Conservation (phyloP, 2,888 invertebrate genomes). For the Orchestes rusci region DNA sequence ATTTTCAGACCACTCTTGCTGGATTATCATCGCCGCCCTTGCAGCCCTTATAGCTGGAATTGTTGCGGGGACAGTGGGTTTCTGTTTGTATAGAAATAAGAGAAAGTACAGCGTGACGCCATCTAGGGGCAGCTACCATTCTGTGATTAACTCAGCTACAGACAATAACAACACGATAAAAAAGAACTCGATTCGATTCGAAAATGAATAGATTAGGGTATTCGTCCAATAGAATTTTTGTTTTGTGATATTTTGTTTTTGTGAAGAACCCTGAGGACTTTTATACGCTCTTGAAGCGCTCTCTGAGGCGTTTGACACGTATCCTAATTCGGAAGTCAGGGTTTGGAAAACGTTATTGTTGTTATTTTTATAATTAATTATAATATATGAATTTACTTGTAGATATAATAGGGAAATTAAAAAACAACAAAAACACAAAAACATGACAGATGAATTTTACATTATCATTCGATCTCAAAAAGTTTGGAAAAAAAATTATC, state of each 20-base stretch:
- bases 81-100: slow-evolving; percentile 25
- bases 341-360: too few relatives aligned
- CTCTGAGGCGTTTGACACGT: too few relatives aligned
- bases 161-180: slow-evolving; percentile 30
- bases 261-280: not conserved
- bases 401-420: slow-evolving; percentile 1
- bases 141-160: slow-evolving; percentile 21
- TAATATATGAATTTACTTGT: too few relatives aligned
- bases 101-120: slow-evolving; percentile 26
- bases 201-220: slow-evolving; percentile 8
- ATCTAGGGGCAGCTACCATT: slow-evolving; percentile 27
- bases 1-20: slow-evolving; percentile 14
- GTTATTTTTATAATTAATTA: too few relatives aligned
- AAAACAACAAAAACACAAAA: slow-evolving; percentile 11
- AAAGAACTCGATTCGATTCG: slow-evolving; percentile 24
- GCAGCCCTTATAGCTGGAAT: slow-evolving; percentile 9
- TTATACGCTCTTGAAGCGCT: too few relatives aligned
- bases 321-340: slow-evolving; percentile 18
- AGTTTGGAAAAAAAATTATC: too few relatives aligned
- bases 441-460: too few relatives aligned
- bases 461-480: slow-evolving; percentile 3
- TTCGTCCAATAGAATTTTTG: slow-evolving; percentile 6
- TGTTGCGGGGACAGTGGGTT: slow-evolving; percentile 13
- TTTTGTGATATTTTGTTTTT: slow-evolving; percentile 20
- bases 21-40: slow-evolving; percentile 15